Base-by-base conservation (phyloP, 1,140 invertebrate species). In the Chymomyza costata region DNA sequence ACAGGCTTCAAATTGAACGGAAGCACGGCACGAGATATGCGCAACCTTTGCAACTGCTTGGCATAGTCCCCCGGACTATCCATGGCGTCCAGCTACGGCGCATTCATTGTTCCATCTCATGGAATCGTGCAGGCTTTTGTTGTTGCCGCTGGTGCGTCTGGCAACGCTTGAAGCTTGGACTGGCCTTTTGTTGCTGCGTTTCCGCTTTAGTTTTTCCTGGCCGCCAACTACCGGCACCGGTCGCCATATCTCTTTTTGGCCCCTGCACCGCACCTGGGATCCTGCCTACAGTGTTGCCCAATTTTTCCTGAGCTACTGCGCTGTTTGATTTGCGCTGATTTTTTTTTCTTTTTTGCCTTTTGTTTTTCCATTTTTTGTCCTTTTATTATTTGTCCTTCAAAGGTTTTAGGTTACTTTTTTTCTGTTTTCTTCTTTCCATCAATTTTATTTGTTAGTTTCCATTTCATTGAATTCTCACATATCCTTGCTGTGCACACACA, bases 401-500 rank as follows among this genome's bases (percentile, higher is more conserved):
- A 80, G 67, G 54, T 50, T 61, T 51, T 6, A 28, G 10, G 3
- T 34, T 34, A 38, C 48, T 44, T 68, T 66, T 55, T 43, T 35
- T 45, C 40, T 52, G 48, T 47, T 51, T n/a, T 41, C 32, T 35
- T 28, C 17, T 38, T 47, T 52, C 53, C 54, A 65, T 73, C 73
- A 80, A 80, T 80, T 80, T 71, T 62, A 80, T 80, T 80, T 80
- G 74, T 80, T 80, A 80, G 73, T 80, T 80, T 80, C 73, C 73
- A 80, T 80, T 80, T 80, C 73, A 80, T 80, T 80, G 73, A 80
- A 80, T 80, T 68, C 73, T 80, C 73, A 80, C 73, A 80, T 80
- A 80, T 80, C 73, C 73, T 68, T n/a, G n/a, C n/a, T n/a, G n/a
- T n/a, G n/a, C 58, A 59, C 43, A 25, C 43, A 59, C 28, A 32